These are phyloP conservation scores for Orthosia incerta DNA, from an alignment of 2,888 invertebrate genomes.

Conservation along the genomic window DNA sequence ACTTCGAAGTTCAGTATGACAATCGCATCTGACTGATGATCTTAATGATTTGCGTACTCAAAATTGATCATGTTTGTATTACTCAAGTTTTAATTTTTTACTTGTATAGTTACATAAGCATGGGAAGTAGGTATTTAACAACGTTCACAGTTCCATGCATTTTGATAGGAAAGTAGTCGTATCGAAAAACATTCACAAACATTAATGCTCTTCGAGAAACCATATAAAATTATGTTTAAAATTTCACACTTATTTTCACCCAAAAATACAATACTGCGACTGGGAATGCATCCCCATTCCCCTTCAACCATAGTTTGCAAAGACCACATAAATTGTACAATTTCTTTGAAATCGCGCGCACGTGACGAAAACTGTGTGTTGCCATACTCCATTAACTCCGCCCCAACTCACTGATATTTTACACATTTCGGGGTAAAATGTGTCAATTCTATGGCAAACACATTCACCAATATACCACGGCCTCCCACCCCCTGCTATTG, in stretches of 20 bases:
- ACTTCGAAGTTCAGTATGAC: too few species aligned
- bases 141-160: too few species aligned
- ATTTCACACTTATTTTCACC: conserved; percentile 11
- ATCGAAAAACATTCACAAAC: too few species aligned
- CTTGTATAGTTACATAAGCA: too few species aligned
- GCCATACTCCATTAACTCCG: conserved; percentile 80
- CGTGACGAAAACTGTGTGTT: conserved; percentile 78
- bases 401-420: conserved; percentile 74
- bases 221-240: conserved; percentile 1
- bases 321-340: conserved; percentile 66
- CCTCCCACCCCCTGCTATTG: conserved; percentile 49
- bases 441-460: conserved; percentile 71
- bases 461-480: conserved; percentile 68
- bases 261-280: conserved; percentile 2
- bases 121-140: too few species aligned
- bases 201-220: not conserved
- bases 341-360: conserved; percentile 76
- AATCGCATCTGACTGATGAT: too few species aligned
- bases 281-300: conserved; percentile 32
- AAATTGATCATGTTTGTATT: too few species aligned
- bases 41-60: too few species aligned
- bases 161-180: too few species aligned
- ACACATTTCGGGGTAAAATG: conserved; percentile 81
- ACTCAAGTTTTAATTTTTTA: too few species aligned
- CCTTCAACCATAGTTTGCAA: conserved; percentile 49